phyloP scores from a whole-genome alignment of 2,797 vertebrate genomes.

The Echeneis naucrates region DNA sequence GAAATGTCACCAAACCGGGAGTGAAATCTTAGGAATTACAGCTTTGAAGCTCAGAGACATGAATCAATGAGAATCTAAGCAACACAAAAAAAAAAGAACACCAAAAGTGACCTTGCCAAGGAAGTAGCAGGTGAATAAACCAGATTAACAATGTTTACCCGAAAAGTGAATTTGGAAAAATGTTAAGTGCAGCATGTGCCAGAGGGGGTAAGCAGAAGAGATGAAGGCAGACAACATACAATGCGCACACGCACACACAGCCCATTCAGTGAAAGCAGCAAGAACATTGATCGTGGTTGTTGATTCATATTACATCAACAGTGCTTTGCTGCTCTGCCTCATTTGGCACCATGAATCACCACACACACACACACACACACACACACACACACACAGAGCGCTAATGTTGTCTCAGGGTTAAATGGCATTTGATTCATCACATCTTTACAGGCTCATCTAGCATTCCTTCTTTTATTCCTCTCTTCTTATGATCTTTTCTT shows the following conservation, averaged over 20 bases:
- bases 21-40: not conserved
- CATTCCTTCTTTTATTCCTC: slow-evolving; percentile 10
- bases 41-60: not conserved
- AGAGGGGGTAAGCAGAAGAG: slow-evolving; percentile 11
- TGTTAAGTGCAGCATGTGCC: slow-evolving; percentile 16
- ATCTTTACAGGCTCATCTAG: slow-evolving; percentile 26
- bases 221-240: slow-evolving; percentile 45
- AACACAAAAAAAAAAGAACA: not conserved
- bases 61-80: not conserved
- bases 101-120: not conserved
- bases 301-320: slow-evolving; percentile 66
- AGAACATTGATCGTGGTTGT: slow-evolving; percentile 57
- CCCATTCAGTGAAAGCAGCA: slow-evolving; percentile 49
- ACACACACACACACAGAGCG: slow-evolving; percentile 25
- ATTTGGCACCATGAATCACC: slow-evolving; percentile 44
- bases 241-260: slow-evolving; percentile 43
- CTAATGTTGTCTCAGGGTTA: slow-evolving; percentile 45
- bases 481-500: not conserved
- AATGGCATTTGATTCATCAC: slow-evolving; percentile 48
- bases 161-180: slow-evolving; percentile 22
- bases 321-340: slow-evolving; percentile 33
- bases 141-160: slow-evolving; percentile 2
- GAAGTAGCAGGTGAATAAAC: not conserved
- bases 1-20: not conserved
- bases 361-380: slow-evolving; percentile 6